These are phyloP conservation scores for Tanytarsus gracilentus DNA, from an alignment of 2,888 invertebrate species.

Conservation along the genomic window DNA sequence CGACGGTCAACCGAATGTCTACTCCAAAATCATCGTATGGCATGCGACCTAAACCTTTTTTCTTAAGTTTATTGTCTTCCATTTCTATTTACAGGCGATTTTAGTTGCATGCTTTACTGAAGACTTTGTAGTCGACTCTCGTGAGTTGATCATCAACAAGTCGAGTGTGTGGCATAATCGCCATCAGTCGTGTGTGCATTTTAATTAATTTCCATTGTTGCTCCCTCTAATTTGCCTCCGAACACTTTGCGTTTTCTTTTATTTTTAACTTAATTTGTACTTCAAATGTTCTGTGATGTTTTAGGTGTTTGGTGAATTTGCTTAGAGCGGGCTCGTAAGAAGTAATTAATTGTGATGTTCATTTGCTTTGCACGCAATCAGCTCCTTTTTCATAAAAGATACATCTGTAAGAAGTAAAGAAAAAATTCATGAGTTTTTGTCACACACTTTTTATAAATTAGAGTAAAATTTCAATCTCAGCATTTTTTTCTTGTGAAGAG, in stretches of 20 bases:
- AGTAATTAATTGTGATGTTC: not conserved
- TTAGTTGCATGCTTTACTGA: not conserved
- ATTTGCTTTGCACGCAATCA: conserved; percentile 14
- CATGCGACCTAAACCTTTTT: too few species aligned
- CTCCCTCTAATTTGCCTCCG: not conserved
- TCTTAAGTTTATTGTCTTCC: conserved; percentile 27
- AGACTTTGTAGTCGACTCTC: not conserved
- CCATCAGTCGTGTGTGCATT: not conserved
- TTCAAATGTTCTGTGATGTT: not conserved
- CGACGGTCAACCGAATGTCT: too few species aligned
- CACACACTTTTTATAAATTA: not conserved
- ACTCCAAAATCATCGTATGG: too few species aligned
- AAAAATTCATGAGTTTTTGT: conserved; percentile 28
- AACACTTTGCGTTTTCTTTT: not conserved
- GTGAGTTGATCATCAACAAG: not conserved
- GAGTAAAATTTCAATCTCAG: not conserved
- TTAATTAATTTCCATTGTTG: not conserved
- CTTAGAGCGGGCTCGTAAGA: conserved; percentile 2
- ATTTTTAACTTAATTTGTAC: conserved; percentile 25
- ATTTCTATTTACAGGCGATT: conserved; percentile 14
- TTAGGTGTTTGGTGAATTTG: not conserved
- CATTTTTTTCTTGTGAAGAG: not conserved
- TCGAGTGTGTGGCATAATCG: not conserved
- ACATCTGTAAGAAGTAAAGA: conserved; percentile 17
- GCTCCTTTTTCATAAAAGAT: not conserved